phyloP scores from a whole-genome alignment of 2,888 invertebrate genomes.

The Congeria kusceri region DNA sequence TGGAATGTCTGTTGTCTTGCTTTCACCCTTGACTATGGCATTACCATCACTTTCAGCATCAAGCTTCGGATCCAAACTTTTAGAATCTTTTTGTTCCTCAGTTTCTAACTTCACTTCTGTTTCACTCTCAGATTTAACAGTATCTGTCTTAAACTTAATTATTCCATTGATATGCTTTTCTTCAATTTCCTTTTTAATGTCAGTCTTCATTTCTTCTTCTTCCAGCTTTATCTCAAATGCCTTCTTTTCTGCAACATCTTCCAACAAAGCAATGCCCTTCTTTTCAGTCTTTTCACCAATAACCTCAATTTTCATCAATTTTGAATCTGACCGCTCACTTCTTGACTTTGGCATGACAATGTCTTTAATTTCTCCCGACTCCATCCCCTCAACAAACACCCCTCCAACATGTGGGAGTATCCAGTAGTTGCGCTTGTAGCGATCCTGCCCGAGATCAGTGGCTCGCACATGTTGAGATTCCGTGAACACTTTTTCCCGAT shows the following conservation, averaged over 20 bases:
- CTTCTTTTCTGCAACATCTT: constrained; percentile 58
- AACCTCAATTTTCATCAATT: constrained; percentile 55
- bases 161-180: constrained; percentile 10
- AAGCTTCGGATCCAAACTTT: too few species aligned
- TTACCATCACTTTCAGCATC: neutral
- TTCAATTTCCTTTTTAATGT: constrained; percentile 29
- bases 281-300: constrained; percentile 56
- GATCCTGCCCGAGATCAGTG: constrained; percentile 96
- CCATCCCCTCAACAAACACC: constrained; percentile 95
- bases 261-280: constrained; percentile 49
- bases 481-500: constrained; percentile 89
- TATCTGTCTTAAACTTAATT: constrained; percentile 9
- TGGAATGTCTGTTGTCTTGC: constrained; percentile 12
- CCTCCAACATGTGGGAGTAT: constrained; percentile 95
- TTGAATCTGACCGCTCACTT: constrained; percentile 54
- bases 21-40: constrained; percentile 7
- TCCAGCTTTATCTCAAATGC: constrained; percentile 23
- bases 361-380: constrained; percentile 87
- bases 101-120: constrained; percentile 23
- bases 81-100: too few species aligned
- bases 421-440: constrained; percentile 97
- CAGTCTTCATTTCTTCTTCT: constrained; percentile 36
- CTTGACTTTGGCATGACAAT: constrained; percentile 49
- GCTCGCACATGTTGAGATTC: constrained; percentile 92
- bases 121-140: constrained; percentile 39